Conservation (phyloP, 1,140 invertebrate species). For the Oryctes rhinoceros region DNA sequence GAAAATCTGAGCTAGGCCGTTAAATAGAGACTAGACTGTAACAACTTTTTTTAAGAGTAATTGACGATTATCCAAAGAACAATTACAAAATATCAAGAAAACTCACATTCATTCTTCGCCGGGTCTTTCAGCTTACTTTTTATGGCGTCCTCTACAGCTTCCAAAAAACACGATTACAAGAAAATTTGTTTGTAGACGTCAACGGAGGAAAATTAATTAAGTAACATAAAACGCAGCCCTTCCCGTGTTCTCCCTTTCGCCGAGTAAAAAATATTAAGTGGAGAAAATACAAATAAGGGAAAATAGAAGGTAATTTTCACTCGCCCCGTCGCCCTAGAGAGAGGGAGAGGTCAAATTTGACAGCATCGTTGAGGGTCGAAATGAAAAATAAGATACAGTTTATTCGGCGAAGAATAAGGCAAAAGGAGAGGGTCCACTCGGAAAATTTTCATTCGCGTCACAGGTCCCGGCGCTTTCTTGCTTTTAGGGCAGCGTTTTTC, state of each 20-base stretch:
- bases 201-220: conserved; percentile 1
- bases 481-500: neutral
- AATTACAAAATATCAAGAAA: too few relatives aligned
- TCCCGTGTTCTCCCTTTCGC: neutral
- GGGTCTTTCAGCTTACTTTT: neutral
- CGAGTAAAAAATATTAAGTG: conserved; percentile 22
- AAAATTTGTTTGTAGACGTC: conserved; percentile 7
- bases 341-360: neutral
- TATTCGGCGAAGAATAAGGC: neutral
- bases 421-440: neutral
- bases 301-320: neutral
- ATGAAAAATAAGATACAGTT: conserved; percentile 20
- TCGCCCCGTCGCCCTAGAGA: neutral
- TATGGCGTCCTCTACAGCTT: too few relatives aligned
- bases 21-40: too few relatives aligned
- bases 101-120: neutral
- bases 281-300: conserved; percentile 10
- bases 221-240: conserved; percentile 13
- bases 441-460: neutral
- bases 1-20: too few relatives aligned
- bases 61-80: too few relatives aligned
- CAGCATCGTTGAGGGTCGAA: neutral
- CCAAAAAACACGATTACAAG: neutral
- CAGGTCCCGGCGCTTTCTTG: neutral
- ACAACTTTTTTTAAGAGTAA: too few relatives aligned